A percentile compares a stretch with the other conserved stretches of the same genome.
Evolutionary conservation across 2,888 invertebrate genomes (phyloP).

Genomic region (Yponomeuta sedellus): DNA sequence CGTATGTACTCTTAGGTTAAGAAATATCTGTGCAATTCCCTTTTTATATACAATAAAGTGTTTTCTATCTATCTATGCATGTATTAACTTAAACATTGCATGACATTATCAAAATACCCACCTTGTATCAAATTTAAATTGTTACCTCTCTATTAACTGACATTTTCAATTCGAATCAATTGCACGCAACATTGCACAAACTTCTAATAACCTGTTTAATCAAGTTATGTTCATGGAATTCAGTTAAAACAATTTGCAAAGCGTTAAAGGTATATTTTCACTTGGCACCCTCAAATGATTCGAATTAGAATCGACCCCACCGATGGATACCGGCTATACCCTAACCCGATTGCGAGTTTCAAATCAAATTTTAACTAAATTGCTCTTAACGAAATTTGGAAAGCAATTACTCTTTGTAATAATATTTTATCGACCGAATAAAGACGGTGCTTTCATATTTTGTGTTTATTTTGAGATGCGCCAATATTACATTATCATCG

Average conservation of each 20-base stretch:
- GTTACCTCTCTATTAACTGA: too few relatives aligned
- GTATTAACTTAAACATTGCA: too few relatives aligned
- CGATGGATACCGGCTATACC: background rate
- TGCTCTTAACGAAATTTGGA: background rate
- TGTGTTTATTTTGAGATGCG: too few relatives aligned
- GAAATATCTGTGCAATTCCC: too few relatives aligned
- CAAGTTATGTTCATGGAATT: background rate
- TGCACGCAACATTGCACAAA: background rate
- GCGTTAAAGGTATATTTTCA: background rate
- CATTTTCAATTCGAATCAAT: background rate
- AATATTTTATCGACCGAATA: background rate
- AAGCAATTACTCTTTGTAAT: background rate
- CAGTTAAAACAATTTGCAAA: background rate
- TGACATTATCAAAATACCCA: too few relatives aligned
- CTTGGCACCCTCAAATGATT: background rate
- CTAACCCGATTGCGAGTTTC: background rate
- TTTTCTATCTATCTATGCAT: too few relatives aligned
- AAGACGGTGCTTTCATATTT: background rate
- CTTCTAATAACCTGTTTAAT: background rate
- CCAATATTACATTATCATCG: too few relatives aligned
- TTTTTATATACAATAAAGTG: too few relatives aligned
- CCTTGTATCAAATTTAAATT: too few relatives aligned
- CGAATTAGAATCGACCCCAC: background rate
- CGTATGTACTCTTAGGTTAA: too few relatives aligned
- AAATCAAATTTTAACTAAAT: background rate